These are phyloP conservation scores for Euura lappo DNA, from an alignment of 1,140 invertebrate species.

Conservation along the genomic window DNA sequence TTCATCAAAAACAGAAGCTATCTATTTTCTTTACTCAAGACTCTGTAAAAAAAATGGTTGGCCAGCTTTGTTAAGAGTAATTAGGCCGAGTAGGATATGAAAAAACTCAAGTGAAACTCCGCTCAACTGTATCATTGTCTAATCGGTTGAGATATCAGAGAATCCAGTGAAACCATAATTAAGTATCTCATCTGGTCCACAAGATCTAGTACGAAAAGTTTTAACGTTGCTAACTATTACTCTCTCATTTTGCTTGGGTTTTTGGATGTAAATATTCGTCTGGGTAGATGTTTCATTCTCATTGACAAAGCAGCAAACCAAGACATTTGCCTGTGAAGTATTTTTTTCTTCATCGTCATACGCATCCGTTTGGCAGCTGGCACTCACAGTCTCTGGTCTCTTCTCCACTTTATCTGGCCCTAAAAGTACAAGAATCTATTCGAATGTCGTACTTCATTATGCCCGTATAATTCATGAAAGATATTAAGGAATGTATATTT, in stretches of 20 bases:
- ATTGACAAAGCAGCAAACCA: background rate
- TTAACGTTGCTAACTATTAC: background rate
- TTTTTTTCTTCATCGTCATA: background rate
- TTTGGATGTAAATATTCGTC: background rate
- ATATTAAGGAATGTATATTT: no score
- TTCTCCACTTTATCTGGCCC: background rate
- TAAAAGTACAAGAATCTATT: background rate
- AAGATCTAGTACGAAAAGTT: background rate
- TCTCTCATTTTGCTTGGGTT: background rate
- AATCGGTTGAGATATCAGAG: background rate
- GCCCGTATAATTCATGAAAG: no score
- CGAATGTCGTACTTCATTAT: no score
- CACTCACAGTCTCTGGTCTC: background rate
- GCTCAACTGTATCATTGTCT: conserved; percentile 11
- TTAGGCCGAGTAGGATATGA: background rate
- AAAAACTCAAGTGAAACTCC: background rate
- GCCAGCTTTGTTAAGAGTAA: conserved; percentile 8
- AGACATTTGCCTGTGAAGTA: background rate
- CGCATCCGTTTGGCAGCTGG: background rate
- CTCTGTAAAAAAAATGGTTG: conserved; percentile 12
- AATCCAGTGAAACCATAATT: conserved; percentile 10
- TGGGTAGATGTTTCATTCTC: background rate
- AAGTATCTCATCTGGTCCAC: conserved; percentile 6
- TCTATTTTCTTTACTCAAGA: conserved; percentile 20
- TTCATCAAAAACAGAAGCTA: conserved; percentile 28